Percentiles rank a stretch among this genome's conserved stretches.
Evolutionary conservation across 2,888 invertebrate genomes (phyloP).

Genomic region (Volucella zonaria): DNA sequence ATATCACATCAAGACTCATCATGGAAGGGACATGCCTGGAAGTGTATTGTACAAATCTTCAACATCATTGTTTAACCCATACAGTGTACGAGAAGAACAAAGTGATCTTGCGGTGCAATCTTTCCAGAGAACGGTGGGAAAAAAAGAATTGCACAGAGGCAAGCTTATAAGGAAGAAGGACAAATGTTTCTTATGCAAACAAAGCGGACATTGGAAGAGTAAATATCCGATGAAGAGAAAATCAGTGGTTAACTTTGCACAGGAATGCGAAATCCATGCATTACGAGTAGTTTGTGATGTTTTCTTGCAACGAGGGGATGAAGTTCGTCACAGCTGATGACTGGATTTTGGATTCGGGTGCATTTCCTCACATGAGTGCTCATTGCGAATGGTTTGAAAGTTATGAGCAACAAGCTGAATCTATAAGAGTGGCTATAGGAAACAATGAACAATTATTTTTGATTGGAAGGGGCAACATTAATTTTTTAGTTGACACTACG

Average conservation of each 20-base stretch:
- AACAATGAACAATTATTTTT: slow-evolving; percentile 10
- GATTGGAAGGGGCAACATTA: background rate
- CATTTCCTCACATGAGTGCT: slow-evolving; percentile 31
- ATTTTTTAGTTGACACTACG: slow-evolving; percentile 9
- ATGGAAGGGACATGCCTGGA: too few species aligned
- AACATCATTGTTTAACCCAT: too few species aligned
- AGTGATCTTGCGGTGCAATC: too few species aligned
- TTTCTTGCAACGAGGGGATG: slow-evolving; percentile 4
- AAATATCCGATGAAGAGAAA: too few species aligned
- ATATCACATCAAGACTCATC: too few species aligned
- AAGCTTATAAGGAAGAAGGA: background rate
- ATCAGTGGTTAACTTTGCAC: too few species aligned
- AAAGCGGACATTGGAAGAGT: too few species aligned
- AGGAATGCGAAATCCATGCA: too few species aligned
- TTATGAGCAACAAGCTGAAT: background rate
- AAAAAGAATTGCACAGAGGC: background rate
- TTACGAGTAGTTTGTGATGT: background rate
- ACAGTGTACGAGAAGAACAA: too few species aligned
- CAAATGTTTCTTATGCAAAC: background rate
- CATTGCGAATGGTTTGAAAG: slow-evolving; percentile 8
- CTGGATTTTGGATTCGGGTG: slow-evolving; percentile 31
- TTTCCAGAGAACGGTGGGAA: too few species aligned
- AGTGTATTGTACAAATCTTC: too few species aligned
- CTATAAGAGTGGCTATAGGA: slow-evolving; percentile 16
- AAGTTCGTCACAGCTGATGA: slow-evolving; percentile 17